Evolutionary conservation across 2,113 vertebrate genomes (phyloP), one percentile per base, ranked within the genome.

Genomic region (Peromyscus maniculatus): DNA sequence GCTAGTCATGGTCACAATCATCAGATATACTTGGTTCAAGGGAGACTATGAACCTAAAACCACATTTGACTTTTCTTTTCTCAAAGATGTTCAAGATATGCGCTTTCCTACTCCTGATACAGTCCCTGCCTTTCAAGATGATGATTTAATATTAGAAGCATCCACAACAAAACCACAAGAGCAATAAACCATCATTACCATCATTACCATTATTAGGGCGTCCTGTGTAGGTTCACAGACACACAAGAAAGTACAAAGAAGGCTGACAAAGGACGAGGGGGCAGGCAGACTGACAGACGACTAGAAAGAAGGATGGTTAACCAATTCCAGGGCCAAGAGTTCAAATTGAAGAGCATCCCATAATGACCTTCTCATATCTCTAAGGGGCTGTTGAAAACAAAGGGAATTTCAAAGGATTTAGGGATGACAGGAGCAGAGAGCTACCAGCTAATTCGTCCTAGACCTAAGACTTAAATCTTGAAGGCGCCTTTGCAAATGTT

Each of bases 391-490:
- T n/a, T 46, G n/a, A 67, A 93, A 94, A 90, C 74, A 91, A 89
- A 89, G 55, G 43, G 46, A 89, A 93, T 80, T 93, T 94, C 92
- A 55, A 52, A 67, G n/a, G 31, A 74, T 79, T 79, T 87, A 57
- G 57, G 64, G 69, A 64, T 80, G 83, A 46, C 10, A 67, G 66
- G 7, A 84, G 67, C 43, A 75, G 62, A 28, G 28, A 87, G 90
- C 31, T n/a, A 55, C 83, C 93, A 84, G n/a, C 57, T 43, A 97
- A 90, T 93, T 97, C 93, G 43, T 91, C 90, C 79, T 93, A n/a
- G 4, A 24, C 74, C 79, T 33, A 69, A 93, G 66, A 78, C 5
- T 4, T 24, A 74, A 95, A 84, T 39, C 74, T 87, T 36, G 33
- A 57, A 79, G 93, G 82, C 89, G 91, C 31, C 71, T 69, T 77